Conservation (phyloP, 2,113 vertebrate species). For the Hemiscyllium ocellatum region DNA sequence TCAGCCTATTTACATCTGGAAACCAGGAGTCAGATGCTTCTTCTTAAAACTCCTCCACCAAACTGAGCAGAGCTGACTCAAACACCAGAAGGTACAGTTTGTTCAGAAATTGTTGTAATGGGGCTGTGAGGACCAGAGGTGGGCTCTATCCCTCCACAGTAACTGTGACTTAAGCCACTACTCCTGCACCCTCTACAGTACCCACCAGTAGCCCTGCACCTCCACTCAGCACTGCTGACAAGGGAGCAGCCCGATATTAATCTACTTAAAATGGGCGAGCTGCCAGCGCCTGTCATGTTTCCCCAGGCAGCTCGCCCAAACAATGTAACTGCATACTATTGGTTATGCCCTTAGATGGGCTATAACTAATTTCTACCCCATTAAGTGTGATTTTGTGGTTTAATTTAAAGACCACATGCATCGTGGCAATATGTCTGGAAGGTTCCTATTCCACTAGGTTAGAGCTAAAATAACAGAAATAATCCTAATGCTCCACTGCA, state of each 20-base stretch:
- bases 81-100: background rate
- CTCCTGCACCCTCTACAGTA: too few relatives aligned
- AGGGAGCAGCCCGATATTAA: background rate
- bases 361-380: constrained; percentile 10
- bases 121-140: background rate
- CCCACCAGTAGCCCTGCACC: background rate
- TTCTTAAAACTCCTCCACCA: background rate
- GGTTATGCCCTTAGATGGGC: background rate
- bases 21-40: background rate
- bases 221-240: background rate
- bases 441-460: constrained; percentile 5
- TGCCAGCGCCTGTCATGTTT: background rate
- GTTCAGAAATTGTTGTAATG: background rate
- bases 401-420: background rate
- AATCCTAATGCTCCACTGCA: background rate
- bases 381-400: background rate
- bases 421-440: background rate
- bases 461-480: constrained; percentile 8
- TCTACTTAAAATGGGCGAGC: background rate
- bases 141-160: background rate
- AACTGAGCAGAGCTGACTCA: background rate
- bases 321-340: background rate
- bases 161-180: too few relatives aligned
- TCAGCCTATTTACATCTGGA: background rate
- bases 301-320: background rate